Evolutionary conservation across 2,797 vertebrate genomes (phyloP), one percentile per base, ranked within the genome.

Genomic region (Poeciliopsis presidionis): DNA sequence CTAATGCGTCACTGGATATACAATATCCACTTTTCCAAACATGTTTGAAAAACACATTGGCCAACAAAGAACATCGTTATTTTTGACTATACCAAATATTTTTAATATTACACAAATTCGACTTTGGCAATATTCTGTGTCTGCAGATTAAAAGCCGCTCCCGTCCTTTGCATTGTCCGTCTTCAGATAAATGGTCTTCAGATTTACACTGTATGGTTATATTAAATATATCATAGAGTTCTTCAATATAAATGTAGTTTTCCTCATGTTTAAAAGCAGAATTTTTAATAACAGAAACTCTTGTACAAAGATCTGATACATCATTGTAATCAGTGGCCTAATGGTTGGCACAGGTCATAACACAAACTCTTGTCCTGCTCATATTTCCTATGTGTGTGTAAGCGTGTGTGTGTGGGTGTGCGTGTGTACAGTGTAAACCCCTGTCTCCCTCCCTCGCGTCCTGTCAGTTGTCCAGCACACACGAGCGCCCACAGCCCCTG

Each of bases 381-480:
- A 3, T 72, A 6, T 77, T 77, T 78, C 77, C 53, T 28, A 41
- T 13, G 22, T 13, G 12, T 18, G 57, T 53, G 33, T 36, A 20
- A 63, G n/a, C 41, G 43, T 49, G 9, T 14, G 33, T 4, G 14
- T 7, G 28, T 70, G 9, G 2, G 11, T 4, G 51, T 47, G 51
- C 28, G 72, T 69, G 11, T 57, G 9, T 46, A 14, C 13, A 45
- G 67, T 3, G 41, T n/a, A 45, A 70, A 46, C 55, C 16, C 72
- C 49, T 59, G 51, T 75, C 75, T 73, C 78, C 36, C 76, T 65
- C 77, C 49, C n/a, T 70, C 13, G 3, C 85, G 4, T 80, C 45
- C 65, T 11, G 75, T 65, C 86, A 85, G 45, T 82, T 87, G 75
- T 84, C 63, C 51, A 20, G 69, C 46, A 13, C 43, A 30, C 43